A percentile compares a stretch with the other conserved stretches of the same genome.
Conservation (phyloP, 2,888 invertebrate species). For the Erpobdella octoculata region DNA sequence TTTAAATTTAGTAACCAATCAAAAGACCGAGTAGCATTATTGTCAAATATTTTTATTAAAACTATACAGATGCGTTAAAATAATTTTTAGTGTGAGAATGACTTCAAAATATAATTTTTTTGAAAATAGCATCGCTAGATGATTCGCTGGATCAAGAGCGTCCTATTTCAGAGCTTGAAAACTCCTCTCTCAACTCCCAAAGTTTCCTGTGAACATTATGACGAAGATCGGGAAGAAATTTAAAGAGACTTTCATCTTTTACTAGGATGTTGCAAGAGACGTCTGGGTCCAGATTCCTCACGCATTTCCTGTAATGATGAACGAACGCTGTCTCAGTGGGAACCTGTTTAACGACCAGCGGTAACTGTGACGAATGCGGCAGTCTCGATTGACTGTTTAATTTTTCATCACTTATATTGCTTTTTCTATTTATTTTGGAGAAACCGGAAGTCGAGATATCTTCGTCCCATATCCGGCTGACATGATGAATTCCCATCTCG, state of each 20-base stretch:
- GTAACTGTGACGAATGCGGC: constrained; percentile 37
- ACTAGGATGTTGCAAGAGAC: constrained; percentile 37
- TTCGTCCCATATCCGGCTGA: constrained; percentile 46
- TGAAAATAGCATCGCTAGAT: too few species aligned
- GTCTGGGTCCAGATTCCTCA: constrained; percentile 43
- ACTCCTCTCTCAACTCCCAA: constrained; percentile 35
- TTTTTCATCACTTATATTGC: neutral
- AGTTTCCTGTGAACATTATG: constrained; percentile 35
- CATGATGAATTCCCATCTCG: constrained; percentile 53
- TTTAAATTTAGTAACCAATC: too few species aligned
- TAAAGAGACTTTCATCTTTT: constrained; percentile 33
- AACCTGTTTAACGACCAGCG: constrained; percentile 39
- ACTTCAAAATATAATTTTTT: too few species aligned
- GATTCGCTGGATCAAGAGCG: too few species aligned
- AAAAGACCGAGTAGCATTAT: too few species aligned
- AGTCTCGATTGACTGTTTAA: neutral
- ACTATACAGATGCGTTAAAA: too few species aligned
- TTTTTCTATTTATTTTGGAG: neutral
- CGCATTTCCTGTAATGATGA: constrained; percentile 48
- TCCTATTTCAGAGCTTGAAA: neutral
- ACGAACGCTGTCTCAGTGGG: constrained; percentile 41
- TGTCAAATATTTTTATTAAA: too few species aligned
- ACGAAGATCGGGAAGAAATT: constrained; percentile 34
- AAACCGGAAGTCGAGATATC: neutral
- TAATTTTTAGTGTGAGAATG: too few species aligned